Conservation (phyloP, 2,888 invertebrate genomes). For the Drosophila mercatorum region DNA sequence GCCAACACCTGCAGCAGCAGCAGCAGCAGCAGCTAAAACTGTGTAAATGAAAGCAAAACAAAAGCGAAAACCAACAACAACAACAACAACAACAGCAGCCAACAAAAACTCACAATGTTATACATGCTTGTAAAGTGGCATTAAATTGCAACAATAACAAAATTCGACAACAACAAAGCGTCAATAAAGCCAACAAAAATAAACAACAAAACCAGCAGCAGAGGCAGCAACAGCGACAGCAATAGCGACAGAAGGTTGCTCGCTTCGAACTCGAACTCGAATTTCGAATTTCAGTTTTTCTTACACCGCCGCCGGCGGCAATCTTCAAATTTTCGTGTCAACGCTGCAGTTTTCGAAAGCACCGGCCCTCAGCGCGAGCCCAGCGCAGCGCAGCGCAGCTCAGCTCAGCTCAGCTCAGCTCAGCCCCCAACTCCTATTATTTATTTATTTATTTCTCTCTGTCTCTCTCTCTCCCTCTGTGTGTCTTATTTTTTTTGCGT, state of each 20-base stretch:
- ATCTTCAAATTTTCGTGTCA: slow-evolving; percentile 41
- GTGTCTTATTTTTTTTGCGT: slow-evolving; percentile 22
- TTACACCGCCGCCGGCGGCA: slow-evolving; percentile 48
- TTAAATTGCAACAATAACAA: slow-evolving; percentile 68
- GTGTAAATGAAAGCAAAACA: slow-evolving; percentile 51
- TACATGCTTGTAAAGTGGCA: slow-evolving; percentile 64
- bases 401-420: background rate
- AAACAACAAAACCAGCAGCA: slow-evolving; percentile 21
- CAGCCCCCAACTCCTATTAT: slow-evolving; percentile 24
- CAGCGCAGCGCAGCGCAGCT: background rate
- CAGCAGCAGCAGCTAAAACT: slow-evolving; percentile 16
- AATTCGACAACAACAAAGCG: slow-evolving; percentile 42
- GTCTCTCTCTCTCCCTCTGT: too few species aligned
- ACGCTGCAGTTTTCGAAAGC: slow-evolving; percentile 43
- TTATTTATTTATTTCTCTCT: slow-evolving; percentile 10
- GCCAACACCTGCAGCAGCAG: slow-evolving; percentile 38
- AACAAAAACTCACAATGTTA: slow-evolving; percentile 52
- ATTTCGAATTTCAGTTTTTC: slow-evolving; percentile 44
- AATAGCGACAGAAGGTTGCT: slow-evolving; percentile 49
- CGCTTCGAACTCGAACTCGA: slow-evolving; percentile 28
- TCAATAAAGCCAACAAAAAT: slow-evolving; percentile 44
- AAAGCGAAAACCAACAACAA: slow-evolving; percentile 40
- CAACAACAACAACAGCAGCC: slow-evolving; percentile 10
- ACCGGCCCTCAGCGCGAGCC: slow-evolving; percentile 15
- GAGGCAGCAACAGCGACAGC: background rate